Percentiles rank a stretch among this genome's conserved stretches.
Conservation (phyloP, 2,113 vertebrate genomes). For the Semicossyphus pulcher region DNA sequence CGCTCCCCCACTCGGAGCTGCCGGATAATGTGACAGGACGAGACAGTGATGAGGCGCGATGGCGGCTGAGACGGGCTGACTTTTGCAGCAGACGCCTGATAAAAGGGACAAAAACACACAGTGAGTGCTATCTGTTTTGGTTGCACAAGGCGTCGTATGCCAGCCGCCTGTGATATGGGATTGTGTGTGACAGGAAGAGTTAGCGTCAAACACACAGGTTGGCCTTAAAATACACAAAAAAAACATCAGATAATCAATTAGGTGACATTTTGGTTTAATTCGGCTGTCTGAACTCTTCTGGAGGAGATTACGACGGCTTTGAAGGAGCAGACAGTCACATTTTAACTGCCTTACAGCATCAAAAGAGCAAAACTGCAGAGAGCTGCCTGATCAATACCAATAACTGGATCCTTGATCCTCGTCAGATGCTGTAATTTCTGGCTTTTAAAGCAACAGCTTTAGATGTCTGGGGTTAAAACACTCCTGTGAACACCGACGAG, state of each 20-base stretch:
- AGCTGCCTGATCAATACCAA: neutral
- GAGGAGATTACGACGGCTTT: constrained; percentile 8
- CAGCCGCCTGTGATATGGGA: neutral
- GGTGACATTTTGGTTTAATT: constrained; percentile 57
- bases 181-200: constrained; percentile 19
- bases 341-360: neutral
- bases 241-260: constrained; percentile 34
- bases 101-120: constrained; percentile 47
- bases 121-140: constrained; percentile 2
- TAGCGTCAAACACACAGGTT: constrained; percentile 26
- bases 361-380: constrained; percentile 3
- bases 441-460: neutral
- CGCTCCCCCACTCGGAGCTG: constrained; percentile 13
- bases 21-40: constrained; percentile 69
- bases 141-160: neutral
- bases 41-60: constrained; percentile 66
- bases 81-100: constrained; percentile 31
- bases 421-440: neutral
- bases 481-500: no score
- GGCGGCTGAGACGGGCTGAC: constrained; percentile 18
- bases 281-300: neutral
- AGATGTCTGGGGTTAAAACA: neutral
- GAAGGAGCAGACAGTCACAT: constrained; percentile 9
- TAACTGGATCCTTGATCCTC: neutral
- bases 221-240: constrained; percentile 26